Evolutionary conservation across 2,888 invertebrate species (phyloP).

Genomic region (Phyllotreta cruciferae): DNA sequence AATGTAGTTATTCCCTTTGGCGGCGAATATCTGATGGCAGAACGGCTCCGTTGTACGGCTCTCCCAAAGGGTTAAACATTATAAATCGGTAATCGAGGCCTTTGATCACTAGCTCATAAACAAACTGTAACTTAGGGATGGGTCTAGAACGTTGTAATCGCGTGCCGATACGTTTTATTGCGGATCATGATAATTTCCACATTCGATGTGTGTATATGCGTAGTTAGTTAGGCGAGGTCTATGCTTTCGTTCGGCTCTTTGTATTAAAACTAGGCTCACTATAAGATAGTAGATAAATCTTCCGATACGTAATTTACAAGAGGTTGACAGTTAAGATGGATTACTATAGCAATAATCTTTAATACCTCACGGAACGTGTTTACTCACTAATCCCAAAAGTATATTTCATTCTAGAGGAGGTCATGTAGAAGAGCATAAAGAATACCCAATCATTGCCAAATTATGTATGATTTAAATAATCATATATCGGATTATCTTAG

Average conservation of each 20-base stretch:
- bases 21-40: slow-evolving; percentile 16
- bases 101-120: slow-evolving; percentile 33
- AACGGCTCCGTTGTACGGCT: slow-evolving; percentile 2
- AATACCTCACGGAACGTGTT: no score
- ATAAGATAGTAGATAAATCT: background rate
- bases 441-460: no score
- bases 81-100: slow-evolving; percentile 31
- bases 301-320: background rate
- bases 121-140: slow-evolving; percentile 24
- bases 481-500: no score
- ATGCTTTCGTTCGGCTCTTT: slow-evolving; percentile 9
- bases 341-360: no score
- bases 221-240: slow-evolving; percentile 11
- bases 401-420: no score
- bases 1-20: slow-evolving; percentile 14
- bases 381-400: no score
- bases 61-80: slow-evolving; percentile 32
- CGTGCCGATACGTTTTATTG: slow-evolving; percentile 25
- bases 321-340: background rate
- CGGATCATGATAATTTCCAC: slow-evolving; percentile 20
- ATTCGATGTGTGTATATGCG: slow-evolving; percentile 10
- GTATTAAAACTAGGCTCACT: background rate
- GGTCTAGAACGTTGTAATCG: slow-evolving; percentile 25
- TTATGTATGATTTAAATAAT: no score
- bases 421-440: no score